Conservation (phyloP, 2,888 invertebrate species). For the Trimorus sp. region DNA sequence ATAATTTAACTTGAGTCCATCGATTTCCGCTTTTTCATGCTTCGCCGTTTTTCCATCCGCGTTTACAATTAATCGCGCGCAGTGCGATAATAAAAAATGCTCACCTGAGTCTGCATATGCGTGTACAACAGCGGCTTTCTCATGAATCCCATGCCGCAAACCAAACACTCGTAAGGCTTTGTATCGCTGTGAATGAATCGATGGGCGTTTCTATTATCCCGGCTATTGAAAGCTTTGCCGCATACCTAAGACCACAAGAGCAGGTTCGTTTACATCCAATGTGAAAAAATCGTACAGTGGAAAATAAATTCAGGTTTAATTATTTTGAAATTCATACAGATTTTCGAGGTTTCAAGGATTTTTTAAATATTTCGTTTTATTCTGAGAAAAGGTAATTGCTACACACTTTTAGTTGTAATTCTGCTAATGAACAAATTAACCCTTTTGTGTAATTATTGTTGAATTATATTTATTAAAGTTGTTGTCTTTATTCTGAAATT, state of each 20-base stretch:
- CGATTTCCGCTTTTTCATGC: background rate
- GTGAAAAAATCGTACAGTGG: background rate
- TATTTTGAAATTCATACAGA: no score
- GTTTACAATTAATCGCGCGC: background rate
- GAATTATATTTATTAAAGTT: no score
- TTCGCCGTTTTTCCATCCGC: no score
- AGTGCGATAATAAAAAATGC: slow-evolving; percentile 12
- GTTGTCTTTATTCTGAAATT: no score
- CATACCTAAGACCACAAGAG: slow-evolving; percentile 84
- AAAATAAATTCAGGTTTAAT: background rate
- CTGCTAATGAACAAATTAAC: no score
- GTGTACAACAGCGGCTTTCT: slow-evolving; percentile 89
- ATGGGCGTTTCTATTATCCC: slow-evolving; percentile 93
- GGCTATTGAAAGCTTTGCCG: slow-evolving; percentile 91
- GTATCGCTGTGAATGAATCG: slow-evolving; percentile 93
- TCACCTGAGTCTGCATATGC: slow-evolving; percentile 87
- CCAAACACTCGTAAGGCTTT: slow-evolving; percentile 92
- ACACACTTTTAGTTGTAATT: no score
- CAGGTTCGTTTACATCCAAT: slow-evolving; percentile 19
- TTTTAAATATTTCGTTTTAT: no score
- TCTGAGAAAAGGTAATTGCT: no score
- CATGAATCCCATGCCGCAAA: slow-evolving; percentile 92
- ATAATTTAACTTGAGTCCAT: no score
- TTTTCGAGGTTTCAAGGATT: no score
- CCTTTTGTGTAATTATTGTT: no score